These are phyloP conservation scores for Neoseiulus cucumeris DNA, from an alignment of 1,140 invertebrate genomes.

Conservation along the genomic window DNA sequence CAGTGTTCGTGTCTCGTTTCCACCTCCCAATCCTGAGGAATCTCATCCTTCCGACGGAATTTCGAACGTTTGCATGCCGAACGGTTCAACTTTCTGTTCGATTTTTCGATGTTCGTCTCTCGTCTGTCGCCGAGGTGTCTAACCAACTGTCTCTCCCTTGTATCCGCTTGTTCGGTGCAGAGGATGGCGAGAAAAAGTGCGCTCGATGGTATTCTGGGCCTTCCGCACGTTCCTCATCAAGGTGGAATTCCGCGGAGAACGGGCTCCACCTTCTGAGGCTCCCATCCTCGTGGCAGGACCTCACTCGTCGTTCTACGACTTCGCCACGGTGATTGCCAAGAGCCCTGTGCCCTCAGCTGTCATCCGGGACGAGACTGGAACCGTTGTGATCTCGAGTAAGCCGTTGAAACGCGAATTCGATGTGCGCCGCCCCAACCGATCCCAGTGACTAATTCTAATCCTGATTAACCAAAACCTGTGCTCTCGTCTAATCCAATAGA, in stretches of 20 bases:
- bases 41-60: too few species aligned
- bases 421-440: too few species aligned
- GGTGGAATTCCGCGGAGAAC: background rate
- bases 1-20: too few species aligned
- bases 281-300: conserved; percentile 6
- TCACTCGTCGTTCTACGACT: conserved; percentile 9
- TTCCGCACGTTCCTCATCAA: background rate
- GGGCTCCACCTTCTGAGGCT: background rate
- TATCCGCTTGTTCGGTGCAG: background rate
- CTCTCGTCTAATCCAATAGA: too few species aligned
- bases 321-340: conserved; percentile 6
- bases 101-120: too few species aligned
- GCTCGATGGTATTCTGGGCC: conserved; percentile 9
- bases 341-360: conserved; percentile 7
- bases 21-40: too few species aligned
- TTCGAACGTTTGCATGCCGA: too few species aligned
- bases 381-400: conserved; percentile 9
- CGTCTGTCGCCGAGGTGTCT: too few species aligned
- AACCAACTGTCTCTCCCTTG: background rate
- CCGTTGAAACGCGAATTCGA: background rate
- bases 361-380: conserved; percentile 9
- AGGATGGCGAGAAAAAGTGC: conserved; percentile 1
- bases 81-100: too few species aligned
- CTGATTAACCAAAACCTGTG: too few species aligned
- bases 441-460: too few species aligned